Conservation (phyloP, 2,888 invertebrate genomes). For the Danaus chrysippus region DNA sequence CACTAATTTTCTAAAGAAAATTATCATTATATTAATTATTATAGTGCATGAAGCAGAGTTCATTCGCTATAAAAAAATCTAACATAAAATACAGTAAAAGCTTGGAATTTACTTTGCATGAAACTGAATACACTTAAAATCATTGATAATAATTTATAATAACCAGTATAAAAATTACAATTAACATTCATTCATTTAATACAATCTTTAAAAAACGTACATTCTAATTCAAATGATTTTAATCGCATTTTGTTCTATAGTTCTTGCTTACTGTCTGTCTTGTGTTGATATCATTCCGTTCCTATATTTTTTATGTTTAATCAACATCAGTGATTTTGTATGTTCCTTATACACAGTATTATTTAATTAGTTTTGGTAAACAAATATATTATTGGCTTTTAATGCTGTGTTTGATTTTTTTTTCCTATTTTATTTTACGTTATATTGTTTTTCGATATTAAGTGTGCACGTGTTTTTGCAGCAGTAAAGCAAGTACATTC, state of each 20-base stretch:
- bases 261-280: neutral
- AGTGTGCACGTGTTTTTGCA: constrained; percentile 2
- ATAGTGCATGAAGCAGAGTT: neutral
- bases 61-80: neutral
- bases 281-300: constrained; percentile 1
- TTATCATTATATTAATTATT: neutral
- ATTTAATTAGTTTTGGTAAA: constrained; percentile 27
- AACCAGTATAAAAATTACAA: constrained; percentile 11
- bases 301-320: constrained; percentile 9
- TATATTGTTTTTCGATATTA: neutral
- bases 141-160: constrained; percentile 10
- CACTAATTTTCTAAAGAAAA: neutral
- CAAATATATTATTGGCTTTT: constrained; percentile 26
- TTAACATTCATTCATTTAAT: constrained; percentile 7
- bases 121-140: constrained; percentile 1
- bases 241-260: no score
- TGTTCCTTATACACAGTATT: constrained; percentile 43
- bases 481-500: constrained; percentile 44
- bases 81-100: constrained; percentile 21
- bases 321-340: constrained; percentile 19
- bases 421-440: constrained; percentile 7
- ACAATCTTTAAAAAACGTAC: no score
- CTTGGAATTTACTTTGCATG: constrained; percentile 31
- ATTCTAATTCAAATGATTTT: no score
- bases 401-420: constrained; percentile 21